Base-by-base conservation (phyloP, 2,113 vertebrate genomes). In the Protomyctophum bolini region DNA sequence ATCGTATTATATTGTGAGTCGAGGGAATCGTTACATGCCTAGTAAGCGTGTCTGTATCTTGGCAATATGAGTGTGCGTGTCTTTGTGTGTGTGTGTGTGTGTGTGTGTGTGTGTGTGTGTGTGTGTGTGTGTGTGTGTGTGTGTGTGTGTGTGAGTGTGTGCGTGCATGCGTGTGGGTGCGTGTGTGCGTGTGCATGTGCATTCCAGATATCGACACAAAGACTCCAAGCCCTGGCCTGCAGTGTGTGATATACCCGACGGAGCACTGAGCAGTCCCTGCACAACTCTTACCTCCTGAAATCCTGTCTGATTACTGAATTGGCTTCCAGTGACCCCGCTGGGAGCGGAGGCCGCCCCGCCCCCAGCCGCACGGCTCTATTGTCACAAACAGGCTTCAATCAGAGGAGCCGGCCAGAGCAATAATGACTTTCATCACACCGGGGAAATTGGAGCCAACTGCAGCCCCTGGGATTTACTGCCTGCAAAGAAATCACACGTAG, bases 321-420 rank as follows among this genome's bases (percentile, higher is more conserved):
- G 15, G 15, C 75, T 73, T 72, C 73, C 8, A 6, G 72, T 78
- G 78, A 83, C 83, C 83, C 81, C 5, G 76, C 51, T 67, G 76
- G 70, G 52, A 66, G 28, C 5, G 47, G 51, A 15, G 14, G 49
- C 46, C 28, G n/a, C 33, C 33, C 33, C 33, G n/a, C 21, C 21
- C 33, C 33, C 29, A 82, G 68, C 77, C 80, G 61, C 70, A 15
- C 56, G 21, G 0, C 33, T 41, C 79, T 64, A 76, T 81, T 86
- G 86, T 85, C 66, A 68, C 75, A 70, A 66, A 85, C 73, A 86
- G 83, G 81, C 83, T 87, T 91, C 91, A 89, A 87, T 91, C 89
- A 91, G 79, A 79, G 70, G 55, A 0, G 76, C 12, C 71, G 83
- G 79, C 66, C 54, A 1, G 63, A 64, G 80, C 77, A 67, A 69